Conservation (phyloP, 2,797 vertebrate genomes). For the Sternotherus odoratus region DNA sequence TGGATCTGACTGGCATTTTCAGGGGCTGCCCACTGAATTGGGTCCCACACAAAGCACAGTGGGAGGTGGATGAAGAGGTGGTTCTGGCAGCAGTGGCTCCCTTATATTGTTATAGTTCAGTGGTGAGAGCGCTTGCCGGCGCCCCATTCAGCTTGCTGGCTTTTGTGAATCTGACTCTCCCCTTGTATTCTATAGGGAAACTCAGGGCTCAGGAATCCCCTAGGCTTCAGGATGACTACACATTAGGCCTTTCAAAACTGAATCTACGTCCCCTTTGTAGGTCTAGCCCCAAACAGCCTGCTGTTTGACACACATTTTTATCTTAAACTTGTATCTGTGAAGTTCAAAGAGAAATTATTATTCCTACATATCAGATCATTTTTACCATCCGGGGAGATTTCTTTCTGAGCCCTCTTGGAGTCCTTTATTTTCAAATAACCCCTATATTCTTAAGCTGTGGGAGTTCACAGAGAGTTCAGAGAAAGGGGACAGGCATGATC, state of each 20-base stretch:
- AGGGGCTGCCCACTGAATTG: no score
- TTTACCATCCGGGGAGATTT: background rate
- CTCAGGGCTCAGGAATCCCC: background rate
- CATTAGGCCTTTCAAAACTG: background rate
- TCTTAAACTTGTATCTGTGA: background rate
- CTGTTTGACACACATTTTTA: background rate
- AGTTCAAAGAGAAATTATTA: conserved; percentile 14
- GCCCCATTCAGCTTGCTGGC: background rate
- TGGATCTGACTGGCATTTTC: no score
- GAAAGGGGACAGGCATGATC: background rate
- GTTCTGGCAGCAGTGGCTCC: no score
- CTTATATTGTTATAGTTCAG: background rate
- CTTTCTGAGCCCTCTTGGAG: background rate
- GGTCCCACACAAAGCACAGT: background rate
- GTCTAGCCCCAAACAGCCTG: background rate
- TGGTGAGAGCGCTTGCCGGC: background rate
- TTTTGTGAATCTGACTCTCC: background rate
- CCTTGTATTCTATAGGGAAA: background rate
- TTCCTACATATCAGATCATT: background rate
- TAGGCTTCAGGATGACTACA: background rate
- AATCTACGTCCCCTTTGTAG: background rate
- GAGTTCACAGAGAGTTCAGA: conserved; percentile 14
- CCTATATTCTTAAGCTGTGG: background rate
- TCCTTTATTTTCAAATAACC: conserved; percentile 16
- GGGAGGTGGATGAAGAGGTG: no score